These are phyloP conservation scores for Dasypolia templi DNA, from an alignment of 2,888 invertebrate genomes.

Conservation along the genomic window DNA sequence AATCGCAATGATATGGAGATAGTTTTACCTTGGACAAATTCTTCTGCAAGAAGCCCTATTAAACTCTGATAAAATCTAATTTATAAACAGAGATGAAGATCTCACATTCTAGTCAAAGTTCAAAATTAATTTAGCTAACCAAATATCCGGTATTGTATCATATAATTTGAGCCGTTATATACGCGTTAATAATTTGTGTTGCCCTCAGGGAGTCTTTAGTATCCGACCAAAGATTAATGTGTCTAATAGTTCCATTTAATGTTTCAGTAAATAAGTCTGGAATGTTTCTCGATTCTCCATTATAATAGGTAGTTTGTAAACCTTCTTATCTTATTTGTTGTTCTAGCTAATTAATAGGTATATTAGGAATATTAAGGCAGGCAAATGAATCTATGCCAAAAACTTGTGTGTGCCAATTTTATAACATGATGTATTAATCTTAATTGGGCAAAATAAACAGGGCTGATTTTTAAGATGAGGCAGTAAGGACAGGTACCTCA, in stretches of 20 bases:
- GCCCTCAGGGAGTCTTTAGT: conserved; percentile 32
- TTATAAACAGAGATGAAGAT: not conserved
- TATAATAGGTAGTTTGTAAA: not conserved
- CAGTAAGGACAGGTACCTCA: too few relatives aligned
- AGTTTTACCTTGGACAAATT: not conserved
- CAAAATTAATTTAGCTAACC: conserved; percentile 4
- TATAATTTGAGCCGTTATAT: conserved; percentile 16
- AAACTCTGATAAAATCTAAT: not conserved
- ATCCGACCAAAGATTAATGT: conserved; percentile 35
- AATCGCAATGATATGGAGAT: not conserved
- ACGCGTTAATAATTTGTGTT: conserved; percentile 28
- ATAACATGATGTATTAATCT: too few relatives aligned
- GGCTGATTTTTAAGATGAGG: too few relatives aligned
- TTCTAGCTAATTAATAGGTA: not conserved
- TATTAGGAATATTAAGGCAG: too few relatives aligned
- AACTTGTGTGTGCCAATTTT: too few relatives aligned
- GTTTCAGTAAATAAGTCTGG: conserved; percentile 19
- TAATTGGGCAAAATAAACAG: too few relatives aligned
- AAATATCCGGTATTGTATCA: conserved; percentile 4
- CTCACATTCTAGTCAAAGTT: not conserved
- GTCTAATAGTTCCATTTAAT: conserved; percentile 22
- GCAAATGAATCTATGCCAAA: too few relatives aligned
- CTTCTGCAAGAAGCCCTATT: not conserved
- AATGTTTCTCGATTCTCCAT: not conserved
- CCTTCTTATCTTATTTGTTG: not conserved